Conservation (phyloP, 1,140 invertebrate genomes). For the Tetragonula clypearis region DNA sequence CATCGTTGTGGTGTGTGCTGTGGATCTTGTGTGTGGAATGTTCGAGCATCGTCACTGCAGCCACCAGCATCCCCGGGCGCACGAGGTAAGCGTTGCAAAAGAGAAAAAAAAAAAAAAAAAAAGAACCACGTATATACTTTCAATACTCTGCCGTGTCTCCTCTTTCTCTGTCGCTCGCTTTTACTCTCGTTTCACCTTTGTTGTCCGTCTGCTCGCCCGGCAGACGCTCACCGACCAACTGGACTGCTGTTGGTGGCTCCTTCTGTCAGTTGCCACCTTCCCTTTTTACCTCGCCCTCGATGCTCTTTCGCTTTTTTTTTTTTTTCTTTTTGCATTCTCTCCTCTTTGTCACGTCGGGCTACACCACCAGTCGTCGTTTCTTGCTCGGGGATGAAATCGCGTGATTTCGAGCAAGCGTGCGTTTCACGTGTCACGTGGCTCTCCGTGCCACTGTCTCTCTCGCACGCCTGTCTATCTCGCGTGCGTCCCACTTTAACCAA, state of each 20-base stretch:
- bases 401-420: slow-evolving; percentile 19
- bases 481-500: slow-evolving; percentile 33
- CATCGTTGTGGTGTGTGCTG: slow-evolving; percentile 74
- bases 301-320: neutral
- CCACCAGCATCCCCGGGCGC: slow-evolving; percentile 81
- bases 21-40: slow-evolving; percentile 77
- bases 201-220: slow-evolving; percentile 11
- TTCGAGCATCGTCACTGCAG: slow-evolving; percentile 81
- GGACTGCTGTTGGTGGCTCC: neutral
- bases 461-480: slow-evolving; percentile 10
- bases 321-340: too few species aligned
- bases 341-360: too few species aligned
- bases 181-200: slow-evolving; percentile 27
- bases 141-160: neutral
- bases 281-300: neutral
- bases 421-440: slow-evolving; percentile 52
- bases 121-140: neutral
- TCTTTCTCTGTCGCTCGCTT: slow-evolving; percentile 25
- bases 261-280: neutral
- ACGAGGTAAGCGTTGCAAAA: slow-evolving; percentile 79
- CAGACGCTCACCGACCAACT: slow-evolving; percentile 3
- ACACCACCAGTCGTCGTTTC: neutral
- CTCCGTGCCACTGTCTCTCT: neutral
- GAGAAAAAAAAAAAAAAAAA: neutral
- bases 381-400: slow-evolving; percentile 14